phyloP scores from a whole-genome alignment of 2,797 vertebrate species.

The Denticeps clupeoides region DNA sequence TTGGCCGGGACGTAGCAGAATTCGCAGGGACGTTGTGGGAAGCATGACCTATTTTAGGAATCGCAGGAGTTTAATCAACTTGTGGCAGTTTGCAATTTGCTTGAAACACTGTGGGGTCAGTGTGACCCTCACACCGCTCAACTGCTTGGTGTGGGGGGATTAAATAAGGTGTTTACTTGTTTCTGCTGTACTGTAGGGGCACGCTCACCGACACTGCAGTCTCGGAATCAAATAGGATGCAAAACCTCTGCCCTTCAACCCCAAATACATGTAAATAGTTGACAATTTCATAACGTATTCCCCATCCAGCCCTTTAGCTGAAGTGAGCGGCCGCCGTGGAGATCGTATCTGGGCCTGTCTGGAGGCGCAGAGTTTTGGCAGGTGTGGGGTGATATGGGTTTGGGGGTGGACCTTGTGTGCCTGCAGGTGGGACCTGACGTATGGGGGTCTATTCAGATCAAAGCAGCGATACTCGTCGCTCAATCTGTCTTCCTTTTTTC shows the following conservation, averaged over 20 bases:
- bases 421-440: slow-evolving; percentile 6
- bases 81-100: slow-evolving; percentile 18
- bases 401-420: background rate
- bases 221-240: too few relatives aligned
- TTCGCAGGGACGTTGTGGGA: slow-evolving; percentile 8
- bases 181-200: too few relatives aligned
- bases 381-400: background rate
- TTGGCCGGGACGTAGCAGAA: too few relatives aligned
- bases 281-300: too few relatives aligned
- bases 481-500: too few relatives aligned
- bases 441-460: slow-evolving; percentile 10
- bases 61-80: slow-evolving; percentile 33
- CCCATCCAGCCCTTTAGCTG: slow-evolving; percentile 20
- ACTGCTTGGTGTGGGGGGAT: background rate
- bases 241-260: slow-evolving; percentile 16
- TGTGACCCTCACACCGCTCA: slow-evolving; percentile 19
- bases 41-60: slow-evolving; percentile 21
- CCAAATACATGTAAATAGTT: slow-evolving; percentile 20
- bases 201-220: too few relatives aligned
- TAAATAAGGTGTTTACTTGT: too few relatives aligned
- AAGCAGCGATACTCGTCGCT: too few relatives aligned
- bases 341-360: background rate
- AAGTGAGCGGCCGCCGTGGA: background rate
- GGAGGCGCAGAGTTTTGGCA: slow-evolving; percentile 1
- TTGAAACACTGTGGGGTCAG: slow-evolving; percentile 20